These are phyloP conservation scores for Argya squamiceps DNA, from an alignment of 2,797 vertebrate species.

Conservation along the genomic window DNA sequence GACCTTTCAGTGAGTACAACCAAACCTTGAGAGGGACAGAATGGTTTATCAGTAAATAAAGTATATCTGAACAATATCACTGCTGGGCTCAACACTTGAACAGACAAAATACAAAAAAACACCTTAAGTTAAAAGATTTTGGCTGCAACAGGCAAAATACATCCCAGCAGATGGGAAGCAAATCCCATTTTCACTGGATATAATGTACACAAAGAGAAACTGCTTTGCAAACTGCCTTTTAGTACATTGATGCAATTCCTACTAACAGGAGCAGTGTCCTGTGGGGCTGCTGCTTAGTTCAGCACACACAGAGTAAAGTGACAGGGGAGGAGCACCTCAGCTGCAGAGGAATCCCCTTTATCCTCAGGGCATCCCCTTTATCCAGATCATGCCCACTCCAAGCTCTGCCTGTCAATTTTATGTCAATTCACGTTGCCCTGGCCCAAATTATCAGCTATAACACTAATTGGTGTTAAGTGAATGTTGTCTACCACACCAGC, in stretches of 20 bases:
- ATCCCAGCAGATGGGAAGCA: not conserved
- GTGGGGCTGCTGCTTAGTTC: not conserved
- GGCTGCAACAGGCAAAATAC: not conserved
- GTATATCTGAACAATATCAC: not conserved
- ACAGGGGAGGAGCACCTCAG: not conserved
- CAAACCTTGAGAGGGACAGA: not conserved
- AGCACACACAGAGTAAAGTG: not conserved
- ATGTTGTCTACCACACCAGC: not conserved
- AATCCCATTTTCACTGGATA: not conserved
- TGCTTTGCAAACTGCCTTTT: not conserved
- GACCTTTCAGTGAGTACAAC: not conserved
- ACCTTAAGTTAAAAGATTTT: not conserved
- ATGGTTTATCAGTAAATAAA: not conserved
- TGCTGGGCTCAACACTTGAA: not conserved
- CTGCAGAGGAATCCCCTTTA: not conserved
- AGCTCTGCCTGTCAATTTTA: not conserved
- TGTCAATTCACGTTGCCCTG: not conserved
- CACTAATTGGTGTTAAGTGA: slow-evolving; percentile 53
- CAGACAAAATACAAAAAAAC: not conserved
- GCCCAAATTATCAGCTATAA: not conserved
- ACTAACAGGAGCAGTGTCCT: not conserved
- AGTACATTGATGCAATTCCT: not conserved
- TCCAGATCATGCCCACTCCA: not conserved
- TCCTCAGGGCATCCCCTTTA: not conserved
- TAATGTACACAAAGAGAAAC: not conserved